These are phyloP conservation scores for Acipenser transmontanus DNA, from an alignment of 2,797 vertebrate species.

Conservation along the genomic window DNA sequence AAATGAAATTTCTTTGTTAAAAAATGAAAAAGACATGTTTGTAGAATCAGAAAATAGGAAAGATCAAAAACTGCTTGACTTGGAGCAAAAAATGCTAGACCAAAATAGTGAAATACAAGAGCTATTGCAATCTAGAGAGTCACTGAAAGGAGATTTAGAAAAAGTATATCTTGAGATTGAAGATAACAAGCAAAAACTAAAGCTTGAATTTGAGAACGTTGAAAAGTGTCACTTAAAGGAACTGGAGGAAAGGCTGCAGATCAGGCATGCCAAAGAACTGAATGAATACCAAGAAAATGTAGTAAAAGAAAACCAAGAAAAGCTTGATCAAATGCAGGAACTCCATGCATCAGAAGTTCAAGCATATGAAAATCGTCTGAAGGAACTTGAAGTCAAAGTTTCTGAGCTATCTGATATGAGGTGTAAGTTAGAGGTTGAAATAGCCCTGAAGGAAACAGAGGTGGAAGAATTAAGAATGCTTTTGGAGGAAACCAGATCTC, in stretches of 20 bases:
- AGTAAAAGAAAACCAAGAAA: conserved; percentile 59
- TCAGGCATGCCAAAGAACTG: conserved; percentile 63
- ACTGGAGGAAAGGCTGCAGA: conserved; percentile 67
- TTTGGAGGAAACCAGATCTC: conserved; percentile 72
- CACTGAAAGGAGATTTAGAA: conserved; percentile 68
- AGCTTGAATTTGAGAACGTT: conserved; percentile 67
- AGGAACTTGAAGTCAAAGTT: conserved; percentile 65
- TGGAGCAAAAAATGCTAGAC: conserved; percentile 65
- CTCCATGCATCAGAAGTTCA: conserved; percentile 50
- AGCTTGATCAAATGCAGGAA: conserved; percentile 61
- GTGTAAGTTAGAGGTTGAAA: conserved; percentile 86
- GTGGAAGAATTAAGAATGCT: conserved; percentile 75
- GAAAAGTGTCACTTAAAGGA: conserved; percentile 76
- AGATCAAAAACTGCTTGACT: conserved; percentile 60
- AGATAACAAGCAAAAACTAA: conserved; percentile 66
- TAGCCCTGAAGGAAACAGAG: conserved; percentile 89
- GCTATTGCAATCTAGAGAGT: conserved; percentile 61
- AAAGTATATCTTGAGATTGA: conserved; percentile 75
- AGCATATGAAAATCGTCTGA: conserved; percentile 68
- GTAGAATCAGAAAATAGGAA: conserved; percentile 62
- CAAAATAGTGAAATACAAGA: conserved; percentile 67
- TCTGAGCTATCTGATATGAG: conserved; percentile 76
- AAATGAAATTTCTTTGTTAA: conserved; percentile 77
- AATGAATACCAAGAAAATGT: conserved; percentile 66
- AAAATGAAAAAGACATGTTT: conserved; percentile 77